Evolutionary conservation across 2,797 vertebrate species (phyloP), one percentile per base, ranked within the genome.

Genomic region (Cephalopachus bancanus): DNA sequence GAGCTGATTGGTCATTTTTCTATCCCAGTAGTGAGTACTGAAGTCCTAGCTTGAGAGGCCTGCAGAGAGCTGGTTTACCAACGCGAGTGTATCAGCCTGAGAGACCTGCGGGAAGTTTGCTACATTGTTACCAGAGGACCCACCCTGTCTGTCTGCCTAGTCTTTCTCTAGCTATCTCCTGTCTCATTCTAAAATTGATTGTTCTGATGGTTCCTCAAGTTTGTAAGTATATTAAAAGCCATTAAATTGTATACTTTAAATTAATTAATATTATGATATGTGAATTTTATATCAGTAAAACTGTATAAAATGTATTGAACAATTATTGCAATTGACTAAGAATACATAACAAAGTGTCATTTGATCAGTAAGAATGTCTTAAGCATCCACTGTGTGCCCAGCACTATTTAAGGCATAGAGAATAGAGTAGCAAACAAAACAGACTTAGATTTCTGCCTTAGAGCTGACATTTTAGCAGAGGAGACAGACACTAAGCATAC

Each of bases 261-360:
- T 80, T 60, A 59, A n/a, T 64, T 14, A 83, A 60, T 55, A 65
- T 53, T 53, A 64, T 15, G 51, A 26, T 51, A 88, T 78, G 4
- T 84, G 24, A 94, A 78, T 71, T 83, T 78, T 26, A 89, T 57
- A 57, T 57, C 20, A 92, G 84, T 79, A 74, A 96, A 15, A 3
- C 16, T 74, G 5, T 67, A 44, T 64, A 17, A 81, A 83, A 80
- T 64, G 33, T 60, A 67, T 44, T 89, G 7, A 15, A 84, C 72
- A 80, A 44, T 44, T 89, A 57, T 92, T 85, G 67, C 59, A 67
- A 93, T 83, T 76, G 60, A 53, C 11, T 28, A 88, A 65, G 28
- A 37, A 65, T 37, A 5, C 67, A 49, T 37, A 62, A 62, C 37
- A 75, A 72, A 79, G 37, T 67, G 7, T 79, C n/a, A 60, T n/a